Evolutionary conservation across 2,797 vertebrate genomes (phyloP), one percentile per base, ranked within the genome.

Genomic region (Huso huso): DNA sequence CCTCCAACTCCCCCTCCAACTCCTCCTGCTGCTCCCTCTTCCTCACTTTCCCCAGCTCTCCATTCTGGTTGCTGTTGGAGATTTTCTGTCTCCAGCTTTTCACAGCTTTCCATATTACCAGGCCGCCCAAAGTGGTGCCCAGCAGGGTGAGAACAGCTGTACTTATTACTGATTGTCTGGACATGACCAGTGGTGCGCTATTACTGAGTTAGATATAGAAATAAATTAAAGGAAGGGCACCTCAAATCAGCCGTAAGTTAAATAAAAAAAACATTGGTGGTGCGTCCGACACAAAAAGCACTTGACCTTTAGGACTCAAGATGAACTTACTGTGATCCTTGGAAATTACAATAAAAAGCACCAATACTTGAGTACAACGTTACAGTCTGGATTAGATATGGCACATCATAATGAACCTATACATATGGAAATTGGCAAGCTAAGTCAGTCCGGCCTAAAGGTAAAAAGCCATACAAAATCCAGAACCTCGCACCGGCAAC

Each of bases 61-160:
- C 23, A 37, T 37, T 37, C 23, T 6, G 7, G 3, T 12, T 49
- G 5, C 10, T 59, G 75, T 76, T 74, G 81, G 66, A 76, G 76
- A 77, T 69, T 88, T 72, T 37, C 23, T 76, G 85, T 82, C 88
- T 90, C 64, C 88, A 87, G 1, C 81, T 83, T 63, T 76, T 84
- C 69, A 90, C 70, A 8, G 87, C 82, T 62, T 82, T 89, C 96
- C 96, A 98, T 61, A 94, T 66, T 69, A 94, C 77, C 70, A 99
- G 84, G 3, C 92, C 94, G 4, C 94, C 95, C 2, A 94, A 51
- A 0, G 90, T 86, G 12, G 91, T 83, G 15, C 94, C 93, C 49
- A 98, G 76, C 6, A 98, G 75, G 2, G 94, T 87, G 0, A 85
- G 91, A 64, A 95, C 73, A 64, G 92, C 86, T 23, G 90, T 81